Evolutionary conservation across 2,888 invertebrate genomes (phyloP), one percentile per base, ranked within the genome.

Genomic region (Teinopalpus imperialis): DNA sequence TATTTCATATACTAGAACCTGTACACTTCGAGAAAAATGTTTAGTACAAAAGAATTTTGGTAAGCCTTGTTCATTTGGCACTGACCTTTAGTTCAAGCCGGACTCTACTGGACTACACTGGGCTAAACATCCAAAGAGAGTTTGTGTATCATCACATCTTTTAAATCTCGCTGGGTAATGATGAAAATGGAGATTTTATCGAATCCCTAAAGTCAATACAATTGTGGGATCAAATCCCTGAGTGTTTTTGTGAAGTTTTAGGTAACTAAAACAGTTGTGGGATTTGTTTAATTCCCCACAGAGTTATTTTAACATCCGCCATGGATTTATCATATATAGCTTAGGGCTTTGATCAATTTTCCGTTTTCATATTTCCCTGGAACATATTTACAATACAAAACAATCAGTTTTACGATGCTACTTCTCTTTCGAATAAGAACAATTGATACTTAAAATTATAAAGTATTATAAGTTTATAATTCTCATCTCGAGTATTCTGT

Each of bases 51-150:
- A 16, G n/a, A 36, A 34, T 18, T 27, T 27, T 18, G 9, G 23
- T 9, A 45, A 39, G 44, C 32, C 26, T 45, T 39, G 13, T 23
- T 27, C 5, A 26, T 45, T 45, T 45, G 44, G 44, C 44, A 45
- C 44, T 32, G 31, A 37, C 26, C 9, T 29, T 16, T 16, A 36
- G 12, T 43, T 30, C 18, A 16, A 35, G 13, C 8, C 31, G 13
- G 6, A 24, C 26, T 23, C 20, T 18, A n/a, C 1, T 8, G 1
- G 3, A 18, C 3, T 10, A 29, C 24, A 24, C 27, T 36, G 29
- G 16, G 21, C 13, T 43, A 10, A 23, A 6, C n/a, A 5, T 9
- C 13, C 14, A 13, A 26, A 13, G 10, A 34, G 16, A 34, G 3
- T 10, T 13, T 14, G n/a, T 2, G 8, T 20, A 13, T 13, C 23